A percentile compares a stretch with the other conserved stretches of the same genome.
phyloP scores from a whole-genome alignment of 1,140 invertebrate species.

The Drosophila willistoni region DNA sequence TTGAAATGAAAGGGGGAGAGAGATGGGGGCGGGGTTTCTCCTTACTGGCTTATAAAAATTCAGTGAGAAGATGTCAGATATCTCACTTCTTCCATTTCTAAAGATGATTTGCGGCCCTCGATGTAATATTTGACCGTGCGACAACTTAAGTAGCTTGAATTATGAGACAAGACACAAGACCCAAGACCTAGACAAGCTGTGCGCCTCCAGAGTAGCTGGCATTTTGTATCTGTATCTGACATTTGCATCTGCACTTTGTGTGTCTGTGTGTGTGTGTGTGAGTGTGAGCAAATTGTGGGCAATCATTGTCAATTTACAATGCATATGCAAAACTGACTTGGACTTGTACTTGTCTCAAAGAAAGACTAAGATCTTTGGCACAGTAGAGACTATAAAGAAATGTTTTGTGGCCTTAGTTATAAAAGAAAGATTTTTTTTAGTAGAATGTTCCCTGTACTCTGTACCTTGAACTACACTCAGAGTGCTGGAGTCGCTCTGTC shows the following conservation, averaged over 20 bases:
- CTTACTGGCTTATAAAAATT: constrained; percentile 54
- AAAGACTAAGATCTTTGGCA: constrained; percentile 23
- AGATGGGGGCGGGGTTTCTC: too few relatives aligned
- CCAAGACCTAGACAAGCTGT: constrained; percentile 28
- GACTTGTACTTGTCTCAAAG: constrained; percentile 33
- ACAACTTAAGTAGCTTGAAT: constrained; percentile 74
- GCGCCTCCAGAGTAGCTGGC: constrained; percentile 31
- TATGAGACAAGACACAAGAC: constrained; percentile 53
- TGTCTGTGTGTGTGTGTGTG: constrained; percentile 32
- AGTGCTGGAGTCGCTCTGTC: background rate
- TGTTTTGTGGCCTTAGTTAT: background rate
- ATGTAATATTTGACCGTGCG: constrained; percentile 52
- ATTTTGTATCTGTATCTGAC: constrained; percentile 23
- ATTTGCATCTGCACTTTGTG: constrained; percentile 32
- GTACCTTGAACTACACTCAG: constrained; percentile 71
- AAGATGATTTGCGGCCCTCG: constrained; percentile 56
- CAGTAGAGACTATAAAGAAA: background rate
- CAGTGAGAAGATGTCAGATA: constrained; percentile 49
- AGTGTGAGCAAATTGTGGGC: constrained; percentile 75
- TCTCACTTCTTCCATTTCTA: constrained; percentile 22
- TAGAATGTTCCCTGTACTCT: background rate
- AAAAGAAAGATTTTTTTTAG: background rate
- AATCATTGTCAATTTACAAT: constrained; percentile 81
- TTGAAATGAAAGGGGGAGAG: constrained; percentile 48
- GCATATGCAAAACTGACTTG: constrained; percentile 59